Conservation (phyloP, 2,888 invertebrate genomes). For the Agonopterix heracliana region DNA sequence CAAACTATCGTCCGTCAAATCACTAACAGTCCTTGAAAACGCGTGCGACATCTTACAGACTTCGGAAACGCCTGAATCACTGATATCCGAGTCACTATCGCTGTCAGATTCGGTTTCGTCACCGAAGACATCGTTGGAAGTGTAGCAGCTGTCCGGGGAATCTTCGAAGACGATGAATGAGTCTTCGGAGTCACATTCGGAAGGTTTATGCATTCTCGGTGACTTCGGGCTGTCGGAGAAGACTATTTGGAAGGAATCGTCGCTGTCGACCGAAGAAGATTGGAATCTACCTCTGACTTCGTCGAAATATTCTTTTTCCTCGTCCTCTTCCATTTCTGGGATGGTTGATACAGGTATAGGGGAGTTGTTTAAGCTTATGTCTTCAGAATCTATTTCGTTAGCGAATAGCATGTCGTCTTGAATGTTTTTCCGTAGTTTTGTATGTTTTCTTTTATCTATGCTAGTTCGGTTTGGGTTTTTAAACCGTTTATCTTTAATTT, state of each 20-base stretch:
- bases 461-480: constrained; percentile 35
- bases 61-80: constrained; percentile 37
- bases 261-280: constrained; percentile 46
- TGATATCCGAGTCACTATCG: constrained; percentile 29
- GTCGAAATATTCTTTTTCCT: constrained; percentile 40
- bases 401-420: constrained; percentile 43
- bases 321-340: neutral
- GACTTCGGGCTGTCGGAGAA: constrained; percentile 44
- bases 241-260: constrained; percentile 68
- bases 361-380: constrained; percentile 34
- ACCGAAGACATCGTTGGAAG: constrained; percentile 57
- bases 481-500: constrained; percentile 32
- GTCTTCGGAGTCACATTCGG: constrained; percentile 77
- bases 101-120: constrained; percentile 21
- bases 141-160: constrained; percentile 55
- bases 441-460: constrained; percentile 31
- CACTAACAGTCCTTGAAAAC: constrained; percentile 51
- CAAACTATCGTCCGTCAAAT: constrained; percentile 55
- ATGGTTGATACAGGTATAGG: constrained; percentile 12
- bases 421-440: constrained; percentile 32
- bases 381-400: constrained; percentile 36
- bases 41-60: constrained; percentile 33
- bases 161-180: constrained; percentile 74
- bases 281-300: constrained; percentile 57
- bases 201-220: constrained; percentile 33